These are phyloP conservation scores for Acanthornis magna DNA, from an alignment of 2,797 vertebrate genomes.

Conservation along the genomic window DNA sequence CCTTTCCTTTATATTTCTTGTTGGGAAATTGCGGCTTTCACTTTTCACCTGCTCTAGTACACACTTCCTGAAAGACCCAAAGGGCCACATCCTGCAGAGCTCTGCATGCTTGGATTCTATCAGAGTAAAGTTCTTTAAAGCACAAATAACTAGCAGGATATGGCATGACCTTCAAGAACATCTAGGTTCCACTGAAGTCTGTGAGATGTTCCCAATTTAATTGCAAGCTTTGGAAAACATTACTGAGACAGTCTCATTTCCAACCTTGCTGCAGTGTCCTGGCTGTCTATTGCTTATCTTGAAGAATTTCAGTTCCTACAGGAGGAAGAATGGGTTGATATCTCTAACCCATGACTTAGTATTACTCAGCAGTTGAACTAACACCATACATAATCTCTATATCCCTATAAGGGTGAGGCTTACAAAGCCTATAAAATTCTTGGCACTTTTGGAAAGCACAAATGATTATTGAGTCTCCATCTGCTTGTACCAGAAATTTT, in stretches of 20 bases:
- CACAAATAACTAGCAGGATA: not conserved
- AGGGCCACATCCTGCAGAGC: not conserved
- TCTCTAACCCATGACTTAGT: not conserved
- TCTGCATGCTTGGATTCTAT: not conserved
- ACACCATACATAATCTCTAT: not conserved
- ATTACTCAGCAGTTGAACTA: not conserved
- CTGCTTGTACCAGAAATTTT: not conserved
- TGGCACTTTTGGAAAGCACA: not conserved
- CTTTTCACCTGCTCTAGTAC: not conserved
- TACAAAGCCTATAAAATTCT: not conserved
- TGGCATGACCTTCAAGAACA: not conserved
- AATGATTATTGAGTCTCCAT: not conserved
- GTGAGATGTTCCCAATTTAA: not conserved
- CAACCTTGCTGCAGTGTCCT: not conserved
- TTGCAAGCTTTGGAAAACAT: not conserved
- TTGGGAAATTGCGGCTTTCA: not conserved
- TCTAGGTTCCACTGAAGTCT: not conserved
- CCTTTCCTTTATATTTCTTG: not conserved
- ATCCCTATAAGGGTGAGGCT: not conserved
- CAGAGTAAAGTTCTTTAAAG: not conserved
- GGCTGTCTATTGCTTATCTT: not conserved
- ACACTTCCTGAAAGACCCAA: not conserved
- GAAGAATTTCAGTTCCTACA: not conserved
- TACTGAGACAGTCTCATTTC: not conserved
- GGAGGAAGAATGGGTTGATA: not conserved